Base-by-base conservation (phyloP, 2,113 vertebrate genomes). In the Ailuropoda melanoleuca region DNA sequence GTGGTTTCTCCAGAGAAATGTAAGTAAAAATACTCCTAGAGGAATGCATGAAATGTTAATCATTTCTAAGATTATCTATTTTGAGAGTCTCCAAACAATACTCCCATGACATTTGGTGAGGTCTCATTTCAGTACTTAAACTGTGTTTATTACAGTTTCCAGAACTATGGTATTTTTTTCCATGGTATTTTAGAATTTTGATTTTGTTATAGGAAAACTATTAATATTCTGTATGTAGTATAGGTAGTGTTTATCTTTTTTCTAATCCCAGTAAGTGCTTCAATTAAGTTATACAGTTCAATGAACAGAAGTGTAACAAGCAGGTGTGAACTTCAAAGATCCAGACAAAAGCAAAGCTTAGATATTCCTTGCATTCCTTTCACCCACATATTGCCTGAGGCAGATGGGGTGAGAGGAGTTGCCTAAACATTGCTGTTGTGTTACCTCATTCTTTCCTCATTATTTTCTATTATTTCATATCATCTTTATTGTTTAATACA, bases 401-500 rank as follows among this genome's bases (percentile, higher is more conserved):
- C 84, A 85, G 34, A 19, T 53, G 10, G 23, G n/a, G 29, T 92
- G 34, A 96, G 55, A 7, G 18, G 21, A 90, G 70, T 92, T 97
- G 66, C 34, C 53, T 86, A 92, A 90, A 92, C 90, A 93, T 77
- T 77, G 72, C 34, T 93, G 17, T 50, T 80, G 7, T 58, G 43
- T 95, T 97, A 46, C 58, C 39, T 93, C 84, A 96, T 95, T 92
- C 78, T 94, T 95, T 89, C 92, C 97, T 96, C 89, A 94, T 98
- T 97, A 96, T 93, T 93, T 96, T 94, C 37, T 90, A 75, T 81
- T 84, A 88, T 96, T 96, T 97, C 94, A 72, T 88, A 93, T 92
- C 81, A 55, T 74, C 68, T 82, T 95, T 93, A 96, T 96, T 97
- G 96, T 97, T 97, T 66, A 90, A 87, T 90, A 39, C 55, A 82